Percentiles rank a stretch among this genome's conserved stretches.
Evolutionary conservation across 2,113 vertebrate species (phyloP).

Genomic region (Tenebrosternarchus preto): DNA sequence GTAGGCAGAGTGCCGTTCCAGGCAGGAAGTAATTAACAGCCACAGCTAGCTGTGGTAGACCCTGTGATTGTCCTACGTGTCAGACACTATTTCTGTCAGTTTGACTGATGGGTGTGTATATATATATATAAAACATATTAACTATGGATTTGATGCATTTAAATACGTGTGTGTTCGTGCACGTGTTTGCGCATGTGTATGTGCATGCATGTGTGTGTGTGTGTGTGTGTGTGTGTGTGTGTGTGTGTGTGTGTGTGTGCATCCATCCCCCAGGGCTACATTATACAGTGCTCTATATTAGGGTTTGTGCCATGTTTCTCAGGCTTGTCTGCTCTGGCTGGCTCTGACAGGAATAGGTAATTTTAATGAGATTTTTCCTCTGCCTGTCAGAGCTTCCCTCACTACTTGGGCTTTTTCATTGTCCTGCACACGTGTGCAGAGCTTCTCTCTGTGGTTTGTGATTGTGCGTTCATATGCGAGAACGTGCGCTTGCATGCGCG

Average conservation of each 20-base stretch:
- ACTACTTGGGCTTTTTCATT: background rate
- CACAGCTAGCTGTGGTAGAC: background rate
- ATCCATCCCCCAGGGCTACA: conserved; percentile 33
- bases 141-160: background rate
- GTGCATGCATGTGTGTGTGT: conserved; percentile 9
- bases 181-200: background rate
- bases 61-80: background rate
- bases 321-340: conserved; percentile 8
- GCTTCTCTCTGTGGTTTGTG: background rate
- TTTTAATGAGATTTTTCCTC: conserved; percentile 38
- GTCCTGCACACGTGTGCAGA: background rate
- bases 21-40: conserved; percentile 27
- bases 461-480: background rate
- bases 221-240: conserved; percentile 7
- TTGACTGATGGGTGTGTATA: background rate
- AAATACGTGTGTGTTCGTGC: conserved; percentile 11
- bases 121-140: background rate
- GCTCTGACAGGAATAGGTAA: conserved; percentile 44
- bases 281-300: conserved; percentile 26
- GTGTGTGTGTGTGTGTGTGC: conserved; percentile 5
- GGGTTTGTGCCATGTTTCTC: conserved; percentile 23
- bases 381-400: conserved; percentile 18
- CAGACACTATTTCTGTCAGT: background rate
- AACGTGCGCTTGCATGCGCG: background rate
- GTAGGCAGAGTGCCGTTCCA: background rate